These are phyloP conservation scores for Hemiprocne comata DNA, from an alignment of 2,113 vertebrate species.

Conservation along the genomic window DNA sequence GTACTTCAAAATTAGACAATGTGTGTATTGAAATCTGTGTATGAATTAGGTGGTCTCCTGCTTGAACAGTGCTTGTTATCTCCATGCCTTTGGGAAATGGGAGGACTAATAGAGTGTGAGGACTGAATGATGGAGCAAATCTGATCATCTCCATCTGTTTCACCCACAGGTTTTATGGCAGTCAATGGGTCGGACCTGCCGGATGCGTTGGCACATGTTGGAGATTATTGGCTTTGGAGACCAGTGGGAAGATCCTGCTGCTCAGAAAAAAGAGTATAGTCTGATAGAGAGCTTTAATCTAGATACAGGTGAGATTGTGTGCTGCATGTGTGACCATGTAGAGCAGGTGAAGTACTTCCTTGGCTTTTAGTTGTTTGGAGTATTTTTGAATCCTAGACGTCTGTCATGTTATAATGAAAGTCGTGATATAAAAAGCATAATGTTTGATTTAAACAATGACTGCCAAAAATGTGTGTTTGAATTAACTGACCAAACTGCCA, in stretches of 20 bases:
- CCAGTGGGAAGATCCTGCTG: constrained; percentile 68
- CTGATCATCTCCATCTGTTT: neutral
- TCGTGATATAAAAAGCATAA: neutral
- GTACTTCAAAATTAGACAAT: neutral
- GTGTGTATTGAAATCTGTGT: neutral
- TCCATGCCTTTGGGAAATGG: neutral
- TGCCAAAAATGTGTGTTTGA: neutral
- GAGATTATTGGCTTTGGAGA: constrained; percentile 85
- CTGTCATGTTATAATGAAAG: neutral
- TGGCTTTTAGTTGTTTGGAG: neutral
- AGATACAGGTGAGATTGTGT: constrained; percentile 72
- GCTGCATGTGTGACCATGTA: neutral
- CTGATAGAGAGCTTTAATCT: constrained; percentile 76
- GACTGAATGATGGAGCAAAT: neutral
- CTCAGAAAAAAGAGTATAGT: constrained; percentile 75
- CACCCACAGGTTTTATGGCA: constrained; percentile 87
- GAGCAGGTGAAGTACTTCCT: neutral
- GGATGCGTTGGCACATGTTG: constrained; percentile 92
- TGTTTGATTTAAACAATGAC: neutral
- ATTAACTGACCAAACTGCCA: neutral
- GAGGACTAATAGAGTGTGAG: neutral
- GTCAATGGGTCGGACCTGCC: constrained; percentile 84
- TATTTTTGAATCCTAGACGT: neutral
- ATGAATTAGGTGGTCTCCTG: neutral
- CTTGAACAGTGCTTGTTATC: neutral